Evolutionary conservation across 2,888 invertebrate genomes (phyloP).

Genomic region (Drosophila mimica): DNA sequence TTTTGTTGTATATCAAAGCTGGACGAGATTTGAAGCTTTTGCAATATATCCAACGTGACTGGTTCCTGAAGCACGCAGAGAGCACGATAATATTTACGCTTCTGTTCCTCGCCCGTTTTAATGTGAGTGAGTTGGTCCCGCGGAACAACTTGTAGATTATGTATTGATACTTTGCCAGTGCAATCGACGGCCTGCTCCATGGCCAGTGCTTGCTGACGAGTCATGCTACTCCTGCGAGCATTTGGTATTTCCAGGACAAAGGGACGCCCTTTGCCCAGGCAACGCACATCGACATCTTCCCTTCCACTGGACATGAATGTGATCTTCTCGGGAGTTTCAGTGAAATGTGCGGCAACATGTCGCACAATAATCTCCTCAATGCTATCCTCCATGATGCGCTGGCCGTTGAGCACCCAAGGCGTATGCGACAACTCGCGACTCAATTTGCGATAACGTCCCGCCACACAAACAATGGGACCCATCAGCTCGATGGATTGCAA

Average conservation of each 20-base stretch:
- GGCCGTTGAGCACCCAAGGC: constrained; percentile 90
- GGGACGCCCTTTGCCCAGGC: constrained; percentile 95
- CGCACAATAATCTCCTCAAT: constrained; percentile 95
- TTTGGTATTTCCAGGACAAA: constrained; percentile 95
- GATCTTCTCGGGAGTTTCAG: constrained; percentile 82
- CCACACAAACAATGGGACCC: constrained; percentile 84
- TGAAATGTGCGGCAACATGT: constrained; percentile 87
- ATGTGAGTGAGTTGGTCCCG: constrained; percentile 89
- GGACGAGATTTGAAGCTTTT: constrained; percentile 84
- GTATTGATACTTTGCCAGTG: constrained; percentile 87
- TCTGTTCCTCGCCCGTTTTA: constrained; percentile 94
- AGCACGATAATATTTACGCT: constrained; percentile 94
- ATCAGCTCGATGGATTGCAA: constrained; percentile 74
- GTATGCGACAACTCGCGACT: constrained; percentile 95
- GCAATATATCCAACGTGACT: constrained; percentile 86
- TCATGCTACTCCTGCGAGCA: constrained; percentile 87
- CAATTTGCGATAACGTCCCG: constrained; percentile 91
- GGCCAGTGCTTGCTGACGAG: constrained; percentile 85
- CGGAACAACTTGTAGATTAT: constrained; percentile 88
- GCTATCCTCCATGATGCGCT: constrained; percentile 92
- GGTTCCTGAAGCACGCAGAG: constrained; percentile 87
- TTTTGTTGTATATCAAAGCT: constrained; percentile 90
- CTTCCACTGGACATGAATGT: constrained; percentile 96
- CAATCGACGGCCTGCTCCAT: constrained; percentile 87
- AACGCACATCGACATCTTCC: constrained; percentile 98